These are phyloP conservation scores for Drosophila lutescens DNA, from an alignment of 2,888 invertebrate genomes.

Conservation along the genomic window DNA sequence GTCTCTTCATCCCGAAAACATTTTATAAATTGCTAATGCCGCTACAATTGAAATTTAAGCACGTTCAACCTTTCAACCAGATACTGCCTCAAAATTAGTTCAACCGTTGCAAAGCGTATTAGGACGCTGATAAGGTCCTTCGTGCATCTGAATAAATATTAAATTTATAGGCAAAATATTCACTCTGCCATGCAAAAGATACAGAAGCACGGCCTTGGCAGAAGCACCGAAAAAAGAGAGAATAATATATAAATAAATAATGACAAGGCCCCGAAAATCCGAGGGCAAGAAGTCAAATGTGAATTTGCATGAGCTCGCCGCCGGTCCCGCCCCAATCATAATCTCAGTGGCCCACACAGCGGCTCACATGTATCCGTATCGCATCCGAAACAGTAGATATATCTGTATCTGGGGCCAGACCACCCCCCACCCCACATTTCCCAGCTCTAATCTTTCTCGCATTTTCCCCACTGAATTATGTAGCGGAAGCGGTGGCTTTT, in stretches of 20 bases:
- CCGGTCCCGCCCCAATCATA: constrained; percentile 41
- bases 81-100: constrained; percentile 23
- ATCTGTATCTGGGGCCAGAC: constrained; percentile 25
- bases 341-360: constrained; percentile 30
- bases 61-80: constrained; percentile 6
- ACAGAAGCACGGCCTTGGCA: constrained; percentile 26
- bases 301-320: constrained; percentile 59
- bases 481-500: constrained; percentile 71
- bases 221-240: constrained; percentile 17
- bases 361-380: constrained; percentile 24
- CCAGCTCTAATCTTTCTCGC: constrained; percentile 49
- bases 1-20: no score
- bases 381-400: constrained; percentile 5
- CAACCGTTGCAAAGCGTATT: constrained; percentile 15
- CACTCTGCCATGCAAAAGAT: constrained; percentile 62
- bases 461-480: constrained; percentile 68
- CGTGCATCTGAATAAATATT: constrained; percentile 54
- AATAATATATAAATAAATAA: constrained; percentile 41
- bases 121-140: constrained; percentile 25
- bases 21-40: neutral
- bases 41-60: constrained; percentile 21
- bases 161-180: constrained; percentile 71
- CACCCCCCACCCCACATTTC: constrained; percentile 21
- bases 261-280: constrained; percentile 35
- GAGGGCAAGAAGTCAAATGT: constrained; percentile 50